A percentile compares a stretch with the other conserved stretches of the same genome.
Conservation (phyloP, 64 coral and sea anemone species). For the Cladopsammia gracilis region DNA sequence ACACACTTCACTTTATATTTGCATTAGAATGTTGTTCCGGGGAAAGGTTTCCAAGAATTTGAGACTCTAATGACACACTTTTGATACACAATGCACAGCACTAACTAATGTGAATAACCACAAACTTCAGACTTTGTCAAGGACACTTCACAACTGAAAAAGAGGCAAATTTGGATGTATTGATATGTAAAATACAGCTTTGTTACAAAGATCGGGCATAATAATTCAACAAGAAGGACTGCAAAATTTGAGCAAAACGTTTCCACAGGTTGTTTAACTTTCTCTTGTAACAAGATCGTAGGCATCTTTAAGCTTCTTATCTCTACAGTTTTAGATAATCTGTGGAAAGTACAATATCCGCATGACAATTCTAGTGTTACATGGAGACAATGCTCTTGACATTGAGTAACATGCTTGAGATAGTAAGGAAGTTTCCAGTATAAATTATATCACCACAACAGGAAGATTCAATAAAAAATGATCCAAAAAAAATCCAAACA, state of each 20-base stretch:
- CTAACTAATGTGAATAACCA: neutral
- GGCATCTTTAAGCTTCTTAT: conserved; percentile 6
- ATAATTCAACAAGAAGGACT: too few relatives aligned
- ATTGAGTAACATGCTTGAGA: neutral
- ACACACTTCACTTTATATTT: neutral
- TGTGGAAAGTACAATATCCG: neutral
- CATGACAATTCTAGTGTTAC: neutral
- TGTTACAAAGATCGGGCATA: too few relatives aligned
- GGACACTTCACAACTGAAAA: neutral
- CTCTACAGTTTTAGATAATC: neutral
- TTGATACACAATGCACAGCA: neutral
- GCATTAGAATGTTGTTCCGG: neutral
- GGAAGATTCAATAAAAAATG: too few relatives aligned
- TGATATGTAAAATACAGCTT: too few relatives aligned
- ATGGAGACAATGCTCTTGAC: neutral
- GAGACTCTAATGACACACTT: conserved; percentile 6
- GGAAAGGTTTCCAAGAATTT: neutral
- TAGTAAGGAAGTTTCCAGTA: neutral
- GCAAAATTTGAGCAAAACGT: too few relatives aligned
- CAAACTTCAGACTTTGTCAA: neutral
- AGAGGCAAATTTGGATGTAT: neutral
- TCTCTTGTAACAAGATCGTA: neutral
- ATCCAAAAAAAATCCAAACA: too few relatives aligned
- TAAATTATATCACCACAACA: too few relatives aligned
- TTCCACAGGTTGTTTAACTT: neutral